phyloP scores from a whole-genome alignment of 2,797 vertebrate species.

The Fistularia commersonii region DNA sequence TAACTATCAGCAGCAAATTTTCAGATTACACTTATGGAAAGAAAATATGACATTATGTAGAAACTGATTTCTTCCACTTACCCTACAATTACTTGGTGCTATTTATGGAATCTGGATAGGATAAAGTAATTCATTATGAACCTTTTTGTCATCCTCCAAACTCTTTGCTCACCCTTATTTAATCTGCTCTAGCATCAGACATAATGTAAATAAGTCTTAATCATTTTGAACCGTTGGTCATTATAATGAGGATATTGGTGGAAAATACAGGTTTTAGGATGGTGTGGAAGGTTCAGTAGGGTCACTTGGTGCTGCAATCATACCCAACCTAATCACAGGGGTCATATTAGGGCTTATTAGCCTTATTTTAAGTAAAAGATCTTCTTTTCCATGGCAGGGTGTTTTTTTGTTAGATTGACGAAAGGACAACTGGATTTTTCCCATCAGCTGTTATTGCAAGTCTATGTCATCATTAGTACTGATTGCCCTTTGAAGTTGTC shows the following conservation, averaged over 20 bases:
- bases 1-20: slow-evolving; percentile 17
- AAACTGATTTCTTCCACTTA: slow-evolving; percentile 17
- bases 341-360: slow-evolving; percentile 40
- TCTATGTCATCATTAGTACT: too few species aligned
- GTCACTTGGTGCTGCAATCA: slow-evolving; percentile 32
- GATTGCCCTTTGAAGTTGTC: too few species aligned
- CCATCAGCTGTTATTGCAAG: too few species aligned
- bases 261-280: slow-evolving; percentile 48
- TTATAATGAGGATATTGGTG: slow-evolving; percentile 46
- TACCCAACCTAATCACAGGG: slow-evolving; percentile 52
- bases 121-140: slow-evolving; percentile 50
- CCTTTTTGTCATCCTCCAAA: slow-evolving; percentile 58
- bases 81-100: slow-evolving; percentile 47
- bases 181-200: slow-evolving; percentile 32
- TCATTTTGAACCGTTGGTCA: slow-evolving; percentile 57
- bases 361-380: too few species aligned
- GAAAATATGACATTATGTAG: slow-evolving; percentile 19
- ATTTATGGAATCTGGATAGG: slow-evolving; percentile 37
- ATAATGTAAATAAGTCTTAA: slow-evolving; percentile 65
- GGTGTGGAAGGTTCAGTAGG: slow-evolving; percentile 12
- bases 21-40: slow-evolving; percentile 25
- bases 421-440: too few species aligned
- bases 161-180: slow-evolving; percentile 40
- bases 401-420: too few species aligned
- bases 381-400: too few species aligned